phyloP scores from a whole-genome alignment of 2,113 vertebrate genomes.

The Podarcis raffonei region DNA sequence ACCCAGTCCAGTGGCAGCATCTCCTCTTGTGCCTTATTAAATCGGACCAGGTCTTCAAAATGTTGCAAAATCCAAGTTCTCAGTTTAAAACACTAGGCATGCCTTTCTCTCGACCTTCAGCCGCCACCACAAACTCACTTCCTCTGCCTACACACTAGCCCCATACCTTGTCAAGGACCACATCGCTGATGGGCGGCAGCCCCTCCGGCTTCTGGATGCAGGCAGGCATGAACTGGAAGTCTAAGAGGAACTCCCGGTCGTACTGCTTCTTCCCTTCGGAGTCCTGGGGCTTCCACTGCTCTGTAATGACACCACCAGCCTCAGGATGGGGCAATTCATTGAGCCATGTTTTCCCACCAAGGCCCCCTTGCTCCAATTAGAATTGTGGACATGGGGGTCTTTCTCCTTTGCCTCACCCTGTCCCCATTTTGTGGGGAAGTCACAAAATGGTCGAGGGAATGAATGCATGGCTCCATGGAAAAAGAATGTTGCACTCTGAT shows the following conservation, averaged over 20 bases:
- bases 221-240: slow-evolving; percentile 94
- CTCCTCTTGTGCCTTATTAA: background rate
- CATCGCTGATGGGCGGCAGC: slow-evolving; percentile 93
- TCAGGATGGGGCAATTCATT: background rate
- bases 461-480: background rate
- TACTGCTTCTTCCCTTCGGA: slow-evolving; percentile 91
- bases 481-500: background rate
- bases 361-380: background rate
- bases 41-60: too few species aligned
- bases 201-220: slow-evolving; percentile 94
- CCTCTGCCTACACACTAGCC: background rate
- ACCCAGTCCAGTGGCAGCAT: too few species aligned
- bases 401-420: too few species aligned
- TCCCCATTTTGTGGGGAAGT: too few species aligned
- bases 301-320: slow-evolving; percentile 59
- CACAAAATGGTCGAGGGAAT: background rate
- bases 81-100: too few species aligned
- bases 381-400: background rate
- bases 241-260: slow-evolving; percentile 88
- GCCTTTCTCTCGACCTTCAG: background rate
- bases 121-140: background rate
- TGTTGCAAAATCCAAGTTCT: background rate
- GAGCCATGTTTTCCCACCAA: background rate
- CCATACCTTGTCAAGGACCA: slow-evolving; percentile 95
- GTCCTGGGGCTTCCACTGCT: slow-evolving; percentile 79